Evolutionary conservation across 2,797 vertebrate species (phyloP).

Genomic region (Macropus fuliginosus): DNA sequence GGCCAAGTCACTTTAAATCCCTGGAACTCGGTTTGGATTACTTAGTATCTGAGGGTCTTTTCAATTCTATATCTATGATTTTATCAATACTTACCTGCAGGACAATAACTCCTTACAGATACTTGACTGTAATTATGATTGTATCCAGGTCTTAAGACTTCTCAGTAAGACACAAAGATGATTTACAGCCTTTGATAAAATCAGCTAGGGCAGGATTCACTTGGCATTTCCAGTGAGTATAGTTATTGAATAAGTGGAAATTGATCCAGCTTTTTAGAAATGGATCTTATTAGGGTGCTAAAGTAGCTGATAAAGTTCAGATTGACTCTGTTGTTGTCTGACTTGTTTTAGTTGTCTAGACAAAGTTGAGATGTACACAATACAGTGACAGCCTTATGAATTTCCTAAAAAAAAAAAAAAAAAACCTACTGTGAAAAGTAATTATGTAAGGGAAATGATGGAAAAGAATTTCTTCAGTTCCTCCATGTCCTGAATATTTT

Average conservation of each 20-base stretch:
- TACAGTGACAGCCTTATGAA: neutral
- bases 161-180: neutral
- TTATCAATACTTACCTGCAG: neutral
- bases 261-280: neutral
- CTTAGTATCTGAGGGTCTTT: neutral
- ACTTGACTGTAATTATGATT: neutral
- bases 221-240: neutral
- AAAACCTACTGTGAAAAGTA: neutral
- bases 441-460: neutral
- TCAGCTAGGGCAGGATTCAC: neutral
- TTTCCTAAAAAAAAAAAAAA: neutral
- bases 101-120: neutral
- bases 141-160: neutral
- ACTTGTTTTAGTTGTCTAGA: neutral
- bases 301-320: neutral
- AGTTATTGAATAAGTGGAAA: neutral
- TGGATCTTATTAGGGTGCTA: neutral
- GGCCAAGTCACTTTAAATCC: neutral
- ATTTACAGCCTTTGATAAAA: neutral
- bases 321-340: neutral
- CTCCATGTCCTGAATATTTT: neutral
- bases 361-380: neutral
- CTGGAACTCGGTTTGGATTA: neutral
- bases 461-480: neutral
- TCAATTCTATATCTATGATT: neutral